Evolutionary conservation across 2,113 vertebrate genomes (phyloP).

Genomic region (Chloebia gouldiae): DNA sequence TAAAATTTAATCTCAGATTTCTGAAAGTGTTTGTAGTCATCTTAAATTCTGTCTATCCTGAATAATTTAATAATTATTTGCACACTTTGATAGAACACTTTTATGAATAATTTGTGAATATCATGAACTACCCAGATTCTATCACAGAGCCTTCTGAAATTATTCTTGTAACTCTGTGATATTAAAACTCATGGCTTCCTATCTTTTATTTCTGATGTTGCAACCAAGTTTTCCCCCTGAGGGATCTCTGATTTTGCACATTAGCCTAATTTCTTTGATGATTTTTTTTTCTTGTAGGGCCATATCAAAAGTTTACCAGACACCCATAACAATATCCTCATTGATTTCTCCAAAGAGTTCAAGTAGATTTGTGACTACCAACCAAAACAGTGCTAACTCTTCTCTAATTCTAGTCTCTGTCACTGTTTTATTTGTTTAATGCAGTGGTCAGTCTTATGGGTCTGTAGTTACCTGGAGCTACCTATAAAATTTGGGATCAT

Average conservation of each 20-base stretch:
- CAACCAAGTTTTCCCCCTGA: neutral
- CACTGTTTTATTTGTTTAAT: neutral
- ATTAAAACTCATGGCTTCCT: neutral
- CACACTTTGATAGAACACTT: neutral
- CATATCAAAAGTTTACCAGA: neutral
- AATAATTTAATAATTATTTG: neutral
- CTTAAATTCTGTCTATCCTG: neutral
- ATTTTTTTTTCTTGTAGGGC: neutral
- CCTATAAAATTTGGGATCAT: neutral
- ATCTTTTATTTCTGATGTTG: neutral
- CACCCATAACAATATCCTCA: neutral
- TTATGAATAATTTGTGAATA: neutral
- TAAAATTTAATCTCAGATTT: neutral
- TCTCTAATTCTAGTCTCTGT: neutral
- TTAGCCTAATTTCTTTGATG: neutral
- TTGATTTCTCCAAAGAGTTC: neutral
- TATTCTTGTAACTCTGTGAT: neutral
- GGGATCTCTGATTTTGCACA: neutral
- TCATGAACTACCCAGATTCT: neutral
- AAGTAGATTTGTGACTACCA: neutral
- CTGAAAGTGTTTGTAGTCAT: neutral
- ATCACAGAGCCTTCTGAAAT: neutral
- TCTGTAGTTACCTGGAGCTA: neutral
- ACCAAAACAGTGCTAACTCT: neutral
- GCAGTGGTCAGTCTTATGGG: neutral